Evolutionary conservation across 2,797 vertebrate genomes (phyloP).

Genomic region (Smutsia temminckii): DNA sequence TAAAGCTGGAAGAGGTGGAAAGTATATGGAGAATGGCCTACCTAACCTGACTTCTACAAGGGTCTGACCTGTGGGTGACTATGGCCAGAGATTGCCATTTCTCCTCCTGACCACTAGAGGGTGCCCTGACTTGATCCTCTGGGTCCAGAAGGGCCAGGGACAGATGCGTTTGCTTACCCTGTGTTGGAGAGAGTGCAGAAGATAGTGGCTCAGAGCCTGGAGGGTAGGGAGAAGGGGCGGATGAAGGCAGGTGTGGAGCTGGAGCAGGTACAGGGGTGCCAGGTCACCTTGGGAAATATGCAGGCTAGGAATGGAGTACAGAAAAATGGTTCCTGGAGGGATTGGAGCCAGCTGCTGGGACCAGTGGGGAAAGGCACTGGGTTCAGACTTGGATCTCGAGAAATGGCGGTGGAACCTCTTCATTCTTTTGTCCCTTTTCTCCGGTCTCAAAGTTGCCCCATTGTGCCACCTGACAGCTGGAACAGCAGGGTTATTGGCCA

Average conservation of each 20-base stretch:
- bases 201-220: not conserved
- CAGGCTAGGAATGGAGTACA: not conserved
- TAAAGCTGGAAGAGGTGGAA: not conserved
- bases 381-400: not conserved
- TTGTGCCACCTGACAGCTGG: not conserved
- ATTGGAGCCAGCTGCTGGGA: not conserved
- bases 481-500: not conserved
- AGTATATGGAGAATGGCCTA: fast-evolving
- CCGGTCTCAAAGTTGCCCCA: not conserved
- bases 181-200: not conserved
- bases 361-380: not conserved
- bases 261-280: not conserved
- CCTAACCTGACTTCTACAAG: fast-evolving
- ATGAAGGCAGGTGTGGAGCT: not conserved
- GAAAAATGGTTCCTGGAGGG: not conserved
- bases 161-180: not conserved
- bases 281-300: not conserved
- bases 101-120: slow-evolving; percentile 65
- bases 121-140: not conserved
- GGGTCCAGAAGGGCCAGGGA: not conserved
- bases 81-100: not conserved
- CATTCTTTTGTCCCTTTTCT: not conserved
- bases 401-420: not conserved
- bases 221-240: not conserved
- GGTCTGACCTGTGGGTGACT: not conserved